A percentile compares a stretch with the other conserved stretches of the same genome.
These are phyloP conservation scores for Ephydatia muelleri DNA, from an alignment of 37 sponge, comb jelly and placozoan genomes.

Conservation along the genomic window DNA sequence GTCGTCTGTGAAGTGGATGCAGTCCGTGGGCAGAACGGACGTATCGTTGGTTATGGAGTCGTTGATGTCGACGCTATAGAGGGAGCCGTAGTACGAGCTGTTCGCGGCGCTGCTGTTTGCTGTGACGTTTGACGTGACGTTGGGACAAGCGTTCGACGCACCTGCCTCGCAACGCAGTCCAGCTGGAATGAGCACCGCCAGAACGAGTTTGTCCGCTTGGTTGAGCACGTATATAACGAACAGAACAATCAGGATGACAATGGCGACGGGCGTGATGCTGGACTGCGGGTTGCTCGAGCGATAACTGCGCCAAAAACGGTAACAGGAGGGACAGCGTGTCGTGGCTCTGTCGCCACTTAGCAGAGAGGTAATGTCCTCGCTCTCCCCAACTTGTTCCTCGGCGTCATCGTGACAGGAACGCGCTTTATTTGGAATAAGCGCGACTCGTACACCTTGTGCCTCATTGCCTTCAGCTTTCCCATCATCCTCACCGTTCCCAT, in stretches of 20 bases:
- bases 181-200: constrained; percentile 79
- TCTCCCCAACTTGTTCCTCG: background rate
- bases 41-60: background rate
- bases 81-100: background rate
- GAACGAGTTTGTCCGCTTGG: constrained; percentile 84
- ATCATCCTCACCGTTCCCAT: too few relatives aligned
- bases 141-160: constrained; percentile 8
- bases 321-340: too few relatives aligned
- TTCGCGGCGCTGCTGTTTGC: background rate
- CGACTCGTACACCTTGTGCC: too few relatives aligned
- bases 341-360: background rate
- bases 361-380: background rate
- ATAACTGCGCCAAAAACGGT: background rate
- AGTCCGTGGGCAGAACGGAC: constrained; percentile 17
- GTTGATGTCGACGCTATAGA: background rate
- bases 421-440: too few relatives aligned
- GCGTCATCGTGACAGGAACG: too few relatives aligned
- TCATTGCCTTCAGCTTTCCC: too few relatives aligned
- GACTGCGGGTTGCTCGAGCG: constrained; percentile 24
- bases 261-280: constrained; percentile 62
- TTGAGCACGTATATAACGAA: constrained; percentile 78
- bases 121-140: background rate
- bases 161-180: constrained; percentile 65
- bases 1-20: constrained; percentile 66
- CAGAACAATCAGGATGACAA: constrained; percentile 61